These are phyloP conservation scores for Drosophila setifemur DNA, from an alignment of 1,140 invertebrate genomes.

Conservation along the genomic window DNA sequence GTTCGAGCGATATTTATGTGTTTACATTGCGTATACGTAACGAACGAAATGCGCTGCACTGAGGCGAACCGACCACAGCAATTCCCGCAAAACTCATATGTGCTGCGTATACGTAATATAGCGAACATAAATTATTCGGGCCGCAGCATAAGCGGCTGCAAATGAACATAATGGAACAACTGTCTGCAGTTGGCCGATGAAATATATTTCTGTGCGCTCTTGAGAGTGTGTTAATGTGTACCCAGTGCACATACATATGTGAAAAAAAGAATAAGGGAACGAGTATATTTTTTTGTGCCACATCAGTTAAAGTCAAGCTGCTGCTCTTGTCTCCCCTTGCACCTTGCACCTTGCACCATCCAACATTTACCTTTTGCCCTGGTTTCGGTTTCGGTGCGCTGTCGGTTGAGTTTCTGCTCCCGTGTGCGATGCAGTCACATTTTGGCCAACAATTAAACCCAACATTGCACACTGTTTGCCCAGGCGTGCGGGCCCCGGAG, in stretches of 20 bases:
- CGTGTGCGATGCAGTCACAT: slow-evolving; percentile 40
- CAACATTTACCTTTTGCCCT: slow-evolving; percentile 41
- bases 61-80: slow-evolving; percentile 28
- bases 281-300: slow-evolving; percentile 6
- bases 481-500: slow-evolving; percentile 56
- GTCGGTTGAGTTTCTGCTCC: slow-evolving; percentile 1
- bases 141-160: slow-evolving; percentile 46
- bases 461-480: slow-evolving; percentile 61
- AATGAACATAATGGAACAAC: slow-evolving; percentile 51
- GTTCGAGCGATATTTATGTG: slow-evolving; percentile 38
- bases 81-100: slow-evolving; percentile 36
- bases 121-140: slow-evolving; percentile 56
- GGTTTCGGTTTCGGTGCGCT: slow-evolving; percentile 9
- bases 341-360: slow-evolving; percentile 32
- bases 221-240: slow-evolving; percentile 9
- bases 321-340: slow-evolving; percentile 5
- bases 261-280: background rate
- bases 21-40: slow-evolving; percentile 34
- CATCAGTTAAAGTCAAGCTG: slow-evolving; percentile 58
- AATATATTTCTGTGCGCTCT: slow-evolving; percentile 3
- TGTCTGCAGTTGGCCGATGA: slow-evolving; percentile 35
- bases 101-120: slow-evolving; percentile 59
- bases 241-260: slow-evolving; percentile 21
- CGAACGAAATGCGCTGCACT: background rate
- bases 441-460: slow-evolving; percentile 76